Conservation (phyloP, 2,888 invertebrate species). For the Phyllotreta cruciferae region DNA sequence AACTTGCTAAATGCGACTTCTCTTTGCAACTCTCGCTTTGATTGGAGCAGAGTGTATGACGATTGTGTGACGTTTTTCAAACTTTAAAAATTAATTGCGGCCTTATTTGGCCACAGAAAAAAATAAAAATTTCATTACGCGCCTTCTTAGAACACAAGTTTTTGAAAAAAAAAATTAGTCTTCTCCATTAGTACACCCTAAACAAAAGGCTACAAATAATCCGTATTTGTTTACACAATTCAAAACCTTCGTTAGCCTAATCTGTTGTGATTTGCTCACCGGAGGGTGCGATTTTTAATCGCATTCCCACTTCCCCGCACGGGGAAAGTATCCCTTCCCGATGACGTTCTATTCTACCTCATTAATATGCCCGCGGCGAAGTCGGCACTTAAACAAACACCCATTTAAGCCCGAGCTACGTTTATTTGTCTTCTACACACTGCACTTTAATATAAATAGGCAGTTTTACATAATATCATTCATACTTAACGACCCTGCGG, state of each 20-base stretch:
- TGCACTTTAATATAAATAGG: slow-evolving; percentile 16
- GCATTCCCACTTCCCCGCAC: slow-evolving; percentile 18
- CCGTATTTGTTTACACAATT: neutral
- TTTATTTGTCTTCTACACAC: slow-evolving; percentile 29
- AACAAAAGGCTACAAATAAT: neutral
- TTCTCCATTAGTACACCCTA: too few species aligned
- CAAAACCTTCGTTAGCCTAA: slow-evolving; percentile 2
- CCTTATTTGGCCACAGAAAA: too few species aligned
- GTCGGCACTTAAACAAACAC: slow-evolving; percentile 35
- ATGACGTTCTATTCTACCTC: slow-evolving; percentile 27
- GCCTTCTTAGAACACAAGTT: too few species aligned
- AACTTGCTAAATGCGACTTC: too few species aligned
- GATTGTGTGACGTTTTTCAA: too few species aligned
- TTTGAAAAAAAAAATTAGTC: too few species aligned
- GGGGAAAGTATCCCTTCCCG: slow-evolving; percentile 11
- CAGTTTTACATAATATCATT: slow-evolving; percentile 16
- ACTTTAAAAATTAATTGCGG: too few species aligned
- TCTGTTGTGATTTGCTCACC: slow-evolving; percentile 9
- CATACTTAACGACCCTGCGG: slow-evolving; percentile 6
- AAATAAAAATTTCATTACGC: too few species aligned
- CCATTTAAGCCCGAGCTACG: slow-evolving; percentile 29
- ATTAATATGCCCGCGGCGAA: slow-evolving; percentile 33
- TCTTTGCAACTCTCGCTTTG: too few species aligned
- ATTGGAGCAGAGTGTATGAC: too few species aligned
- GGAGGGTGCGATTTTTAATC: slow-evolving; percentile 18